Evolutionary conservation across 2,888 invertebrate species (phyloP), one percentile per base, ranked within the genome.

Genomic region (Agonum fuliginosum): DNA sequence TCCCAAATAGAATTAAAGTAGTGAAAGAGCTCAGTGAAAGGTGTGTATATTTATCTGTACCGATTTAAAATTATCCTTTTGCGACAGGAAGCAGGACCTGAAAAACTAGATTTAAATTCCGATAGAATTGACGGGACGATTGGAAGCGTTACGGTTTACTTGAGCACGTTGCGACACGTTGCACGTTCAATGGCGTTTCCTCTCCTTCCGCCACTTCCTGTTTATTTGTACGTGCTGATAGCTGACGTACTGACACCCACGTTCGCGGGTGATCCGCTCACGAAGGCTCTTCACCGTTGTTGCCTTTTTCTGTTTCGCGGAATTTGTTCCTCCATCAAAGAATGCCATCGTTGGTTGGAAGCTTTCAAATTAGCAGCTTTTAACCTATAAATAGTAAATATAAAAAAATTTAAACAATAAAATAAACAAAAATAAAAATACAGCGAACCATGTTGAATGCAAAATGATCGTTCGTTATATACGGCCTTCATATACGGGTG

Each of bases 191-290:
- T 46, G 46, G 17, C 17, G 46, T 12, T 41, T 10, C 17, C 46
- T 6, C 12, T 46, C 1, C 17, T 12, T 30, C 30, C 30, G 30
- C 30, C 8, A 30, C 30, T 30, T 30, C 30, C 30, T 14, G 17
- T 46, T 10, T 17, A 46, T 46, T 46, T 46, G 46, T 17, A 46
- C 46, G 46, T 46, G 46, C 46, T 46, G 46, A 46, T 46, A 46
- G 46, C 4, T 17, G 46, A 46, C 17, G 46, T 46, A 17, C 46
- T 10, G 46, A 14, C 37, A n/a, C 17, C 46, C 14, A 30, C 3
- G 30, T 6, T 5, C 30, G 30, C 30, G 8, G 8, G 46, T 46
- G 46, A 46, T 46, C 46, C 14, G 8, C 46, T n/a, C n/a, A n/a
- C n/a, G n/a, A n/a, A n/a, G n/a, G n/a, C n/a, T 17, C 46, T 6